phyloP scores from a whole-genome alignment of 2,113 vertebrate genomes.

The Cheilinus undulatus region DNA sequence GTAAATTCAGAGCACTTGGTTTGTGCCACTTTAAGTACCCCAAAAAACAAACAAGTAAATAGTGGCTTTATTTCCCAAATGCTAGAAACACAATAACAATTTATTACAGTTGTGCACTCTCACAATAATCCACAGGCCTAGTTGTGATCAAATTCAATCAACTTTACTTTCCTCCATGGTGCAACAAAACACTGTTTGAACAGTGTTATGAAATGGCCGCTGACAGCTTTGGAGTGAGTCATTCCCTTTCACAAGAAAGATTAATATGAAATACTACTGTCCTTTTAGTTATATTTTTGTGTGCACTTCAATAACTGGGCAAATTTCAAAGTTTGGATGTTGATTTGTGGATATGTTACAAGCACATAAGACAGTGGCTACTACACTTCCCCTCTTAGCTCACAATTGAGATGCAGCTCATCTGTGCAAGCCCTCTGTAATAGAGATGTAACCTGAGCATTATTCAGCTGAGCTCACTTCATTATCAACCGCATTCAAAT shows the following conservation, averaged over 20 bases:
- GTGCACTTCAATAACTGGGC: background rate
- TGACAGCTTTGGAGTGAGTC: background rate
- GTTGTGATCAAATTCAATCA: background rate
- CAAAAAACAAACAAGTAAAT: background rate
- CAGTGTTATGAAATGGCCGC: background rate
- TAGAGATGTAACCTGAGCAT: conserved; percentile 48
- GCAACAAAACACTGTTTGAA: background rate
- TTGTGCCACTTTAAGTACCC: background rate
- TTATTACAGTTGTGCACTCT: background rate
- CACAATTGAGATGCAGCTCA: conserved; percentile 22
- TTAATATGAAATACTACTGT: background rate
- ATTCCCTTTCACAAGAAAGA: background rate
- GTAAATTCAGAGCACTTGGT: background rate
- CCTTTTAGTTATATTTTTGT: background rate
- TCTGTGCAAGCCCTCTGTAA: conserved; percentile 21
- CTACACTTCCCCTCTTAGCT: background rate
- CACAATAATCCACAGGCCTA: conserved; percentile 4
- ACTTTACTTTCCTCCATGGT: background rate
- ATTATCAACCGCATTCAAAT: conserved; percentile 58
- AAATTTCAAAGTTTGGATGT: background rate
- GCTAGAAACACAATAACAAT: conserved; percentile 23
- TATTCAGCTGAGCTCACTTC: conserved; percentile 55
- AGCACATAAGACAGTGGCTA: background rate
- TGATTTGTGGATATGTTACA: background rate
- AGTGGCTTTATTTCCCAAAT: conserved; percentile 23